phyloP scores from a whole-genome alignment of 1,140 invertebrate species.

The Drosophila simulans region DNA sequence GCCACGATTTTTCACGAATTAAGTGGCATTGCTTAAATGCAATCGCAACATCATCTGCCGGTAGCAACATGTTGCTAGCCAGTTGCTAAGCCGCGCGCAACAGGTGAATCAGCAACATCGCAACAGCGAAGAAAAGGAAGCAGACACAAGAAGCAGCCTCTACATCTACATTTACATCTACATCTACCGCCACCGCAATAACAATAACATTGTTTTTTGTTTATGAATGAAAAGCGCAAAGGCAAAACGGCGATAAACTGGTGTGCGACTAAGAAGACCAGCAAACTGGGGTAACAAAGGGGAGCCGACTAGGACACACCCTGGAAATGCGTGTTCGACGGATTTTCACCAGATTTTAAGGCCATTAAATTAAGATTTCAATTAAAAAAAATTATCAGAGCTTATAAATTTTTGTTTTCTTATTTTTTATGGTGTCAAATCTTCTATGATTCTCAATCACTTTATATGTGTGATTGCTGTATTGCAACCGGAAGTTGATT shows the following conservation, averaged over 20 bases:
- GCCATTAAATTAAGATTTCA: too few species aligned
- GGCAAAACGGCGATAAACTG: constrained; percentile 65
- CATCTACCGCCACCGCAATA: not conserved
- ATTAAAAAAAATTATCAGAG: too few species aligned
- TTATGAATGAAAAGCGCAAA: constrained; percentile 78
- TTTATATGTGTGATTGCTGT: too few species aligned
- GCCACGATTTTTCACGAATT: constrained; percentile 25
- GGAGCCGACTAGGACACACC: constrained; percentile 1
- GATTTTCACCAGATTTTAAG: not conserved
- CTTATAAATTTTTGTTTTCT: too few species aligned
- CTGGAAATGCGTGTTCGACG: not conserved
- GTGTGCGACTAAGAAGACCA: constrained; percentile 51
- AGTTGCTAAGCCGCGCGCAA: constrained; percentile 41
- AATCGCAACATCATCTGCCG: constrained; percentile 10
- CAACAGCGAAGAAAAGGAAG: constrained; percentile 5
- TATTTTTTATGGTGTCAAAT: too few species aligned
- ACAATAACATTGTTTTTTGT: constrained; percentile 67
- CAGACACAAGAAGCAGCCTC: not conserved
- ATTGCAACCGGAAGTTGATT: too few species aligned
- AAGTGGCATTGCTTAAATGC: constrained; percentile 15
- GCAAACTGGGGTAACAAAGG: constrained; percentile 10
- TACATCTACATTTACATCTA: too few species aligned
- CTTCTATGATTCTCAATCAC: too few species aligned
- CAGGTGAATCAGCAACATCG: constrained; percentile 55
- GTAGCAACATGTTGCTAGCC: constrained; percentile 43